phyloP scores from a whole-genome alignment of 1,140 invertebrate species.

The Pseudomyrmex cubaensis region DNA sequence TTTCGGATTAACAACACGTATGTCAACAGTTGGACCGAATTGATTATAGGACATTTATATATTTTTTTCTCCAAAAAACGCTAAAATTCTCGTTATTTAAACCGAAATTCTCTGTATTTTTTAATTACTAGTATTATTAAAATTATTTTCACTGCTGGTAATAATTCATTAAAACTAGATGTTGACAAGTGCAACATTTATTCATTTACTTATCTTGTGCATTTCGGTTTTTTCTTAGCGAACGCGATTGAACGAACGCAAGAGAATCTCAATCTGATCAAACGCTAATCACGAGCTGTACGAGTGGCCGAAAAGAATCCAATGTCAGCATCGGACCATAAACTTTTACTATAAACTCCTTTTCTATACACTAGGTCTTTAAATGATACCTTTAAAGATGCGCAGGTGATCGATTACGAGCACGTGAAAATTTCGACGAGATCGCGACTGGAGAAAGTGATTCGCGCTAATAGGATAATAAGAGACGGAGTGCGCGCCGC shows the following conservation, averaged over 20 bases:
- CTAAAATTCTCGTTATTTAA: background rate
- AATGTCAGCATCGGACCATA: slow-evolving; percentile 43
- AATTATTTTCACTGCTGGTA: background rate
- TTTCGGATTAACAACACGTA: background rate
- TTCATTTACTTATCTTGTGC: background rate
- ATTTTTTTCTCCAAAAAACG: background rate
- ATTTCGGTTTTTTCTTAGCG: slow-evolving; percentile 1
- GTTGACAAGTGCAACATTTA: background rate
- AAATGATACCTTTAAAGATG: slow-evolving; percentile 25
- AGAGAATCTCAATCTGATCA: background rate
- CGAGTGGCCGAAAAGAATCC: slow-evolving; percentile 25
- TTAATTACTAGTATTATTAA: too few relatives aligned
- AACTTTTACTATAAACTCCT: slow-evolving; percentile 56
- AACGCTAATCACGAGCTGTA: background rate
- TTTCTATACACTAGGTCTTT: slow-evolving; percentile 58
- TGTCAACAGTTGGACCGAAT: background rate
- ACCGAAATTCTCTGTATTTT: too few relatives aligned
- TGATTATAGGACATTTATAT: background rate
- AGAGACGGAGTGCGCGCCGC: slow-evolving; percentile 4
- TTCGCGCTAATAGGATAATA: slow-evolving; percentile 51
- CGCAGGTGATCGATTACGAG: slow-evolving; percentile 14
- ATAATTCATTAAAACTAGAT: background rate
- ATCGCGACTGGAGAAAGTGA: slow-evolving; percentile 33
- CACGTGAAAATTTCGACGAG: slow-evolving; percentile 21
- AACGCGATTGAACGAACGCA: background rate